Percentiles rank a stretch among this genome's conserved stretches.
Conservation (phyloP, 2,113 vertebrate species). For the Vireo altiloquus region DNA sequence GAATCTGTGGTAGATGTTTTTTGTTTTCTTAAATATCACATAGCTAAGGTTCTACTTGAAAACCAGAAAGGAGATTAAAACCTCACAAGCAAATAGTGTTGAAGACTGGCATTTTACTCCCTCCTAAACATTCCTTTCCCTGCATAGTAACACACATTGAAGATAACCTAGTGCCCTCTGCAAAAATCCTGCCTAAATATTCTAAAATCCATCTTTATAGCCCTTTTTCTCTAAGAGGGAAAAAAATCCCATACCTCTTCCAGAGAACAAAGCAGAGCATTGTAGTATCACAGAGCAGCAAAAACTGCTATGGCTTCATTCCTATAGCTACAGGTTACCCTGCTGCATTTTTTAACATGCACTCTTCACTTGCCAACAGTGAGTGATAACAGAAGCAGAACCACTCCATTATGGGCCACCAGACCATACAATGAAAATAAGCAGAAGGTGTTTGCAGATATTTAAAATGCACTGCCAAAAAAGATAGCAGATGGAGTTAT, state of each 20-base stretch:
- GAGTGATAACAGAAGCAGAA: conserved; percentile 1
- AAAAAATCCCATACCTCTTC: background rate
- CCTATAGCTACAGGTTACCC: background rate
- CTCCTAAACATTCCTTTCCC: conserved; percentile 8
- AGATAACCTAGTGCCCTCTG: conserved; percentile 9
- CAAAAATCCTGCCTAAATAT: conserved; percentile 8
- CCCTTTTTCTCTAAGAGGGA: background rate
- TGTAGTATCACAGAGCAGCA: background rate
- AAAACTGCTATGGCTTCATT: background rate
- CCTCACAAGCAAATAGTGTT: conserved; percentile 58
- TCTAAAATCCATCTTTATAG: background rate
- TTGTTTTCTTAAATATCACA: conserved; percentile 72
- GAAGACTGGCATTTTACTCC: conserved; percentile 53
- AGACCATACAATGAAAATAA: conserved; percentile 5
- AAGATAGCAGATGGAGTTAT: background rate
- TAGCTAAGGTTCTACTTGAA: conserved; percentile 62
- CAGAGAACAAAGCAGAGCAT: background rate
- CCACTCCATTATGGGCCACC: background rate
- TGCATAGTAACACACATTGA: conserved; percentile 18
- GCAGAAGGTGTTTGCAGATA: background rate
- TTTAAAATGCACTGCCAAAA: background rate
- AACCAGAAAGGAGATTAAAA: conserved; percentile 69
- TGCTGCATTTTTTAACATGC: background rate
- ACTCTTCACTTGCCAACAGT: background rate
- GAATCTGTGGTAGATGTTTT: conserved; percentile 68